A percentile compares a stretch with the other conserved stretches of the same genome.
Conservation (phyloP, 1,140 invertebrate species). For the Bombus terrestris region DNA sequence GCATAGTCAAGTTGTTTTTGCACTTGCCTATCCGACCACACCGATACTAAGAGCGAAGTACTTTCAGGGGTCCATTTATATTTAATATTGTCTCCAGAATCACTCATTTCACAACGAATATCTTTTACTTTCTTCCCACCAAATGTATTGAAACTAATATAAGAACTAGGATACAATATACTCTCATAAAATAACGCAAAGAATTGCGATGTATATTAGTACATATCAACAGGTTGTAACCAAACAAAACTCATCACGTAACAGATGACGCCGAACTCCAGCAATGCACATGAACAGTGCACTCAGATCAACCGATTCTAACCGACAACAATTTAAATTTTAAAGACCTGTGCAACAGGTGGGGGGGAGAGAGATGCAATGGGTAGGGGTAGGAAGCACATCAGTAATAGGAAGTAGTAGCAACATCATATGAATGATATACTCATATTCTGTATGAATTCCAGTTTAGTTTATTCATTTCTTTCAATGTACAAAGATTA, state of each 20-base stretch:
- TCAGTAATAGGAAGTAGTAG: too few relatives aligned
- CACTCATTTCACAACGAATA: slow-evolving; percentile 59
- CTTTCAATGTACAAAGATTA: too few relatives aligned
- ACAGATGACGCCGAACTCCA: neutral
- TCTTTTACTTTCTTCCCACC: neutral
- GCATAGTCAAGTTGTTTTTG: slow-evolving; percentile 79
- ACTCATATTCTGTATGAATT: too few relatives aligned
- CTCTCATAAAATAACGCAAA: neutral
- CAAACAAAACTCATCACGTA: neutral
- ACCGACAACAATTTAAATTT: slow-evolving; percentile 65
- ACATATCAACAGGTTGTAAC: slow-evolving; percentile 3
- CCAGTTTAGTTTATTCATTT: too few relatives aligned
- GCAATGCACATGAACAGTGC: neutral
- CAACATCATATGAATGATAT: too few relatives aligned
- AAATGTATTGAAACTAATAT: neutral
- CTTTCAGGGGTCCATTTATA: slow-evolving; percentile 82
- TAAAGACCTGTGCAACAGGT: slow-evolving; percentile 45
- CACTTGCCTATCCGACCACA: slow-evolving; percentile 81
- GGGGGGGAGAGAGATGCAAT: slow-evolving; percentile 35
- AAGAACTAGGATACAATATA: neutral
- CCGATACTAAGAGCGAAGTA: slow-evolving; percentile 78
- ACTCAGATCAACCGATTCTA: slow-evolving; percentile 33
- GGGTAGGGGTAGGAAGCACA: neutral
- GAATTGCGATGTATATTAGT: neutral
- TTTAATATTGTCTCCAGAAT: slow-evolving; percentile 71